Conservation (phyloP, 92 coral and sea anemone genomes). For the Zoanthus solanderi region DNA sequence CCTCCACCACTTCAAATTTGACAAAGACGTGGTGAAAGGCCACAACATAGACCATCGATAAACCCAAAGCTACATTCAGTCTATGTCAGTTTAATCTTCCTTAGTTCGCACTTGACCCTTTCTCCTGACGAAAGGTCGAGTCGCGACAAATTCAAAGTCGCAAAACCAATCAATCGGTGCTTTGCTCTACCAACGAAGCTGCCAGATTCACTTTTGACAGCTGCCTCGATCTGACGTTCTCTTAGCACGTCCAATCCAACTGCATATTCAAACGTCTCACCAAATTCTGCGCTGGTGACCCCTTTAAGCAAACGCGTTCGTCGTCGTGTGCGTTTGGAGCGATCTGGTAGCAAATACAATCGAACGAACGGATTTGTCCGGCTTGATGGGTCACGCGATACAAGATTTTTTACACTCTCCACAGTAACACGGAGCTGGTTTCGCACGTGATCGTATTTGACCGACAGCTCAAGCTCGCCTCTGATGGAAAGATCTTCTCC, state of each 20-base stretch:
- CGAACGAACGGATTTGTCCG: constrained; percentile 97
- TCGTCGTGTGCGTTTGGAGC: constrained; percentile 92
- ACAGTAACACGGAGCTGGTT: constrained; percentile 83
- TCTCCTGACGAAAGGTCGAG: constrained; percentile 76
- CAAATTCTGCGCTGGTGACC: constrained; percentile 70
- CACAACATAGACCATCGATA: too few species aligned
- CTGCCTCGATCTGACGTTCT: constrained; percentile 78
- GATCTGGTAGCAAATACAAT: constrained; percentile 93
- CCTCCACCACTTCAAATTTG: too few species aligned
- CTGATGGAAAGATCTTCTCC: constrained; percentile 77
- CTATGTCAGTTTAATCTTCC: constrained; percentile 48
- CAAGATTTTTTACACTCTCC: constrained; percentile 73
- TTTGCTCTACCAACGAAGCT: constrained; percentile 69
- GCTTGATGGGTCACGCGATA: constrained; percentile 76
- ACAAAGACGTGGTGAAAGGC: too few species aligned
- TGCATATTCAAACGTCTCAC: constrained; percentile 88
- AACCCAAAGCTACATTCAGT: too few species aligned
- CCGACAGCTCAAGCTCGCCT: constrained; percentile 81
- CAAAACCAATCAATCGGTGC: constrained; percentile 82
- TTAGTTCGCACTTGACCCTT: constrained; percentile 64
- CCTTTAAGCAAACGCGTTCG: constrained; percentile 78
- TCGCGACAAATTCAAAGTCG: constrained; percentile 74
- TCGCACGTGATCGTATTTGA: constrained; percentile 78
- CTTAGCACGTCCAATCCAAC: constrained; percentile 81
- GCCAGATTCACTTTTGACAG: constrained; percentile 92